Base-by-base conservation (phyloP, 37 sponge, comb jelly and placozoan genomes). In the Spongilla lacustris region DNA sequence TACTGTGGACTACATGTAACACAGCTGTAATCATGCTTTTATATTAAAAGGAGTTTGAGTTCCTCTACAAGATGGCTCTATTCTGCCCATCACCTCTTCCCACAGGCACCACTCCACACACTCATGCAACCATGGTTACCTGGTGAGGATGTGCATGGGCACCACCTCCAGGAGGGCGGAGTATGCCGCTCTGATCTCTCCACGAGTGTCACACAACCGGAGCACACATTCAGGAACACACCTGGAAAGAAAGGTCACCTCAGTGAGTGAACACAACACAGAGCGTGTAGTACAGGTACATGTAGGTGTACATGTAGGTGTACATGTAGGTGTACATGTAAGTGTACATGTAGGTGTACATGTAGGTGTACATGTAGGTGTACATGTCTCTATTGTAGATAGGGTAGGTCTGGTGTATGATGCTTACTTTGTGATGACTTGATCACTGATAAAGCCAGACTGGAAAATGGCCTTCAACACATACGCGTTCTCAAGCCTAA, bases 141-240 rank as follows among this genome's bases (percentile, higher is more conserved):
- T 87, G 71, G 94, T 94, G 41, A 90, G 76, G 69, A 94, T 71
- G 48, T 87, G 89, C 4, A 83, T 90, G 21, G 94, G 94, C 33
- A 94, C 58, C 23, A 90, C 91, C 74, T 94, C 94, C 82, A 94
- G 58, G 10, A 94, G 88, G 0, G 94, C 84, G n/a, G 94, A 94
- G 91, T 94, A 94, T 24, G 91, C 94, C 21, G 94, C 94, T 66
- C 94, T 69, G 24, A 94, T 94, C 79, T 94, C 94, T 23, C 94
- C 94, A 66, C 81, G 81, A 11, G 94, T 94, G 88, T 94, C 94
- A 67, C 88, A 83, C 74, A 94, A 75, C 46, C 94, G 78, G 83
- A 94, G 81, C 66, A 94, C 66, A 50, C 85, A 87, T 88, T 94
- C 94, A 9, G 94, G 94, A 3, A 94, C 86, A 83, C 92, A 89